These are phyloP conservation scores for Trichonephila inaurata DNA, from an alignment of 1,140 invertebrate species.

Conservation along the genomic window DNA sequence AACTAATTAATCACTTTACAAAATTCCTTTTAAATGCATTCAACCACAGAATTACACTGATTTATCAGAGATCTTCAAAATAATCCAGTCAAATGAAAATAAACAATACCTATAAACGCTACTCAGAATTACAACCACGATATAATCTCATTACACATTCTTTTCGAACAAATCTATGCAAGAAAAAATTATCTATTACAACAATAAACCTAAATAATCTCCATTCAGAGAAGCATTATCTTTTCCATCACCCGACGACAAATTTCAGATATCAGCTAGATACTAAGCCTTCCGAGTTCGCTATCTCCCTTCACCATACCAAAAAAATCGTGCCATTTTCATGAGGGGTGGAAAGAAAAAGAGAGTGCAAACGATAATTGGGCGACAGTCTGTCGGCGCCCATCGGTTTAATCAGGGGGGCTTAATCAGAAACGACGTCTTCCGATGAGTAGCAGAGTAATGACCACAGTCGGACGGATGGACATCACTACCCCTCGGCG, in stretches of 20 bases:
- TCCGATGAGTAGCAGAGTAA: conserved; percentile 5
- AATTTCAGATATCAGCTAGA: neutral
- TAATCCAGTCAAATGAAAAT: too few relatives aligned
- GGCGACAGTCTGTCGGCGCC: conserved; percentile 64
- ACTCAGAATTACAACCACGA: too few relatives aligned
- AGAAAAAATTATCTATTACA: too few relatives aligned
- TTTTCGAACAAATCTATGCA: too few relatives aligned
- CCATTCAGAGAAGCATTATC: neutral
- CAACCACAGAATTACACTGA: too few relatives aligned
- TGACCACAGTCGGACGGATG: conserved; percentile 6
- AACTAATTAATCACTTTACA: too few relatives aligned
- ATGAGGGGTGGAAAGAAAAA: neutral
- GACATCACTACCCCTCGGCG: neutral
- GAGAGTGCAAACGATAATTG: conserved; percentile 47
- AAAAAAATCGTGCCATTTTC: neutral
- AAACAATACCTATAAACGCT: too few relatives aligned
- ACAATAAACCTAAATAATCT: too few relatives aligned
- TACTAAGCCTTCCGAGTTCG: neutral
- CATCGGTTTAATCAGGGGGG: conserved; percentile 64
- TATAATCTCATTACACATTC: too few relatives aligned
- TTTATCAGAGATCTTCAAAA: too few relatives aligned
- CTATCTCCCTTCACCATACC: neutral
- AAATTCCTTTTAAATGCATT: too few relatives aligned
- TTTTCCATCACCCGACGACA: neutral
- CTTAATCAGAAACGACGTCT: conserved; percentile 51